Percentiles rank a stretch among this genome's conserved stretches.
These are phyloP conservation scores for Eilema sororculum DNA, from an alignment of 2,888 invertebrate species.

Conservation along the genomic window DNA sequence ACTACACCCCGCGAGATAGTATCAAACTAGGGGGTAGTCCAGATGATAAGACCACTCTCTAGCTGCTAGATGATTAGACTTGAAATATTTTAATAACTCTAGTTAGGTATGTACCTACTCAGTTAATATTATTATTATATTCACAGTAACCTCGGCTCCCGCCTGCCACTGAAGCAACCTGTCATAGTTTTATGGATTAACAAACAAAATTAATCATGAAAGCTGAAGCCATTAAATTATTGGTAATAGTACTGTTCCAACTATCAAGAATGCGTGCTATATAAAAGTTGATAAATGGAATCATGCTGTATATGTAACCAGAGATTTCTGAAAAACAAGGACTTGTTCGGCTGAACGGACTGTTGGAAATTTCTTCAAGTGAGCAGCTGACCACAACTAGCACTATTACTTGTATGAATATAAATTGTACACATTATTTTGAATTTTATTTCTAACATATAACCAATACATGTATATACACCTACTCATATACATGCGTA, in stretches of 20 bases:
- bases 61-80: no score
- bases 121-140: no score
- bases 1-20: no score
- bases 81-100: no score
- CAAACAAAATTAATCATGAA: neutral
- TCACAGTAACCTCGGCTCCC: constrained; percentile 8
- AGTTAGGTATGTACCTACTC: no score
- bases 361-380: neutral
- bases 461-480: neutral
- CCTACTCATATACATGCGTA: no score
- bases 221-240: constrained; percentile 8
- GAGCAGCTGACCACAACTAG: neutral
- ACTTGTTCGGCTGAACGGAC: neutral
- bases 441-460: neutral
- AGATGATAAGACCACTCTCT: no score
- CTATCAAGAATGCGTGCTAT: constrained; percentile 4
- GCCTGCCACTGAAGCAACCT: constrained; percentile 9
- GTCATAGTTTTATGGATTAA: constrained; percentile 14
- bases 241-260: constrained; percentile 5
- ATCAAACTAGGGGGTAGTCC: no score
- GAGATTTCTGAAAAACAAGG: neutral
- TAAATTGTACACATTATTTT: neutral
- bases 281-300: neutral
- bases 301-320: neutral
- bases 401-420: neutral